Conservation (phyloP, 2,797 vertebrate species). For the Holocentrus rufus region DNA sequence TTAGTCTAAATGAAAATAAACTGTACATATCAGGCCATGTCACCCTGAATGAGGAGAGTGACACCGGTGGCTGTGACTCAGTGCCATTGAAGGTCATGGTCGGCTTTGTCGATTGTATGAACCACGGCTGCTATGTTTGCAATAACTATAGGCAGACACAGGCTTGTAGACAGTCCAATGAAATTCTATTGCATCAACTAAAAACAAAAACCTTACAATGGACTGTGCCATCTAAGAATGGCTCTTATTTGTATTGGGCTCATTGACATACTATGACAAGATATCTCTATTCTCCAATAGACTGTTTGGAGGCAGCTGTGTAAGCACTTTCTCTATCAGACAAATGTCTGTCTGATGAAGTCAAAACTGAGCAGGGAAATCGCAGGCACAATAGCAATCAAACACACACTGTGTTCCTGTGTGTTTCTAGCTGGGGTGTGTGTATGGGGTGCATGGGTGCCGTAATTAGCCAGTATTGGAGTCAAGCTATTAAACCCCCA, state of each 20-base stretch:
- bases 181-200: slow-evolving; percentile 37
- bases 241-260: slow-evolving; percentile 44
- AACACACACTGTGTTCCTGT: slow-evolving; percentile 23
- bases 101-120: slow-evolving; percentile 14
- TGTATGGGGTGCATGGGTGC: slow-evolving; percentile 24
- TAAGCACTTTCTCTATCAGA: slow-evolving; percentile 45
- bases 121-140: slow-evolving; percentile 7
- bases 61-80: too few relatives aligned
- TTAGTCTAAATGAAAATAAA: background rate
- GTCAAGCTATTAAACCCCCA: slow-evolving; percentile 71
- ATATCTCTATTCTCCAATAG: slow-evolving; percentile 51
- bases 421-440: slow-evolving; percentile 29
- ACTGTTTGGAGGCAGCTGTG: slow-evolving; percentile 53
- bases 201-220: slow-evolving; percentile 47
- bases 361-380: slow-evolving; percentile 54
- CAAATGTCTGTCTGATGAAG: slow-evolving; percentile 65
- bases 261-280: slow-evolving; percentile 51
- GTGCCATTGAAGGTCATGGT: slow-evolving; percentile 7
- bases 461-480: slow-evolving; percentile 63
- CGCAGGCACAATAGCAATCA: slow-evolving; percentile 46
- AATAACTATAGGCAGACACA: slow-evolving; percentile 8
- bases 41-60: background rate
- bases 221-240: slow-evolving; percentile 20
- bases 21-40: background rate
- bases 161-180: slow-evolving; percentile 15